Base-by-base conservation (phyloP, 1,140 invertebrate species). In the Manduca sexta region DNA sequence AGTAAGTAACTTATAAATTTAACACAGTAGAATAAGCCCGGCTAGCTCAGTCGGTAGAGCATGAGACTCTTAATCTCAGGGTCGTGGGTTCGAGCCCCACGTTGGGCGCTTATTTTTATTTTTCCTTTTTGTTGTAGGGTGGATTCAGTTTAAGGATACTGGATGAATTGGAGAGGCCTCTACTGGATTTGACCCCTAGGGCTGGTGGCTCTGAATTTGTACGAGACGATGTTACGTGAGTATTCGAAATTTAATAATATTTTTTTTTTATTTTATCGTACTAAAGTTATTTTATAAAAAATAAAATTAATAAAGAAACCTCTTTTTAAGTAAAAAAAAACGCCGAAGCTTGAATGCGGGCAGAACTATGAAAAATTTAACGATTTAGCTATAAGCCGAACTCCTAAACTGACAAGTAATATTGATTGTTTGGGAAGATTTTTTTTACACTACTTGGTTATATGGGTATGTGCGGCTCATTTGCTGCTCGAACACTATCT, bases 51-150 rank as follows among this genome's bases (percentile, higher is more conserved):
- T 94, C 93, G 92, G 93, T 94, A 94, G 92, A 94, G 93, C 93
- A 94, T 92, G 92, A 93, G 92, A 93, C 92, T 94, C 92, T 94
- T 94, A 94, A 94, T 93, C 92, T 93, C 92, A 92, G 93, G 92
- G 92, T 93, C 92, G 92, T 93, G 91, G 92, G 93, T 94, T 94
- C 93, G 92, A 94, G 93, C 92, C 92, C 92, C 92, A 93, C 92
- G 92, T 94, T 93, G 92, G 92, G 92, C 92, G 92, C 30, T 68
- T 44, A 41, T 44, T 31, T 65, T 72, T 74, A 71, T 52, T 60
- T 45, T 65, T 44, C 57, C 56, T 49, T 34, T 72, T 56, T 70
- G 89, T 74, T 90, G 59, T 80, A 97, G 94, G 95, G 95, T 58
- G 95, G 95, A 16, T 97, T 93, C 74, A 92, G 92, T 67, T 78